These are phyloP conservation scores for Pseudopipra pipra DNA, from an alignment of 2,113 vertebrate species.

Conservation along the genomic window DNA sequence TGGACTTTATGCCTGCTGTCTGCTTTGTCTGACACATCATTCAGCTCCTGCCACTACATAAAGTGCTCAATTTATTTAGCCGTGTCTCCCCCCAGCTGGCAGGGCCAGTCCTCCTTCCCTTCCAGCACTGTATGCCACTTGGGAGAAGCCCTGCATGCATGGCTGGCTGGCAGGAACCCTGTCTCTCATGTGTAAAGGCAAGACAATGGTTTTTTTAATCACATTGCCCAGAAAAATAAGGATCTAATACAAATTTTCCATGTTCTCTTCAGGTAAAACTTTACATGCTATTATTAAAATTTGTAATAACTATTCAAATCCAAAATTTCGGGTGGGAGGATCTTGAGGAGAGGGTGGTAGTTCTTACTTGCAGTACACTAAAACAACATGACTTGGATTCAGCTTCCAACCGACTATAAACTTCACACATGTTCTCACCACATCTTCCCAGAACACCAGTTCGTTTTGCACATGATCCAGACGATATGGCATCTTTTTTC, in stretches of 20 bases:
- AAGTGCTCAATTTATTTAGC: background rate
- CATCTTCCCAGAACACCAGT: background rate
- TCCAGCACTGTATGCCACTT: background rate
- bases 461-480: background rate
- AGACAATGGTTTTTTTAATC: background rate
- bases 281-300: background rate
- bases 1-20: background rate
- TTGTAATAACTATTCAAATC: background rate
- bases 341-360: background rate
- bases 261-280: background rate
- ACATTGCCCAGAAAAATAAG: background rate
- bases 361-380: background rate
- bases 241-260: background rate
- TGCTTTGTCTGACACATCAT: conserved; percentile 5
- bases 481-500: background rate
- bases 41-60: background rate
- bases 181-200: background rate
- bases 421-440: background rate
- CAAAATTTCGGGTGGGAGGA: background rate
- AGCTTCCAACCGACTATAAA: background rate
- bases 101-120: background rate
- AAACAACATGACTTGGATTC: background rate
- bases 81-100: background rate
- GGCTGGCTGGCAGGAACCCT: background rate
- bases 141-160: background rate